phyloP scores from a whole-genome alignment of 2,797 vertebrate genomes.

The Antrozous pallidus region DNA sequence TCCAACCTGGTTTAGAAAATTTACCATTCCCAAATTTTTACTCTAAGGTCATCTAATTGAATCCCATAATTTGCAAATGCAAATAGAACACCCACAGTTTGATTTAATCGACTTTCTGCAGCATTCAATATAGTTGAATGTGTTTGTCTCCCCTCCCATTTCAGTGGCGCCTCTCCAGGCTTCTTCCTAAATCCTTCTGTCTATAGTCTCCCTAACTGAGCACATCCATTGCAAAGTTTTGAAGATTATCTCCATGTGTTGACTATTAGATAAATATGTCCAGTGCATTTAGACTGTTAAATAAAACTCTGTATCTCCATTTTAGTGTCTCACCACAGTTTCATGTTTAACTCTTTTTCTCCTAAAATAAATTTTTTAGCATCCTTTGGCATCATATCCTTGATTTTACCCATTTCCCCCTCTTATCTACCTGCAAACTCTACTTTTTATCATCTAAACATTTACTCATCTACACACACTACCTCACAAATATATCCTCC shows the following conservation, averaged over 20 bases:
- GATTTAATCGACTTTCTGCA: not conserved
- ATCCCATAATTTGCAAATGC: not conserved
- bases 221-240: not conserved
- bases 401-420: not conserved
- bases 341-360: not conserved
- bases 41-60: not conserved
- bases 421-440: not conserved
- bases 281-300: not conserved
- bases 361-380: not conserved
- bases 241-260: not conserved
- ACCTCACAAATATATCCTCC: not conserved
- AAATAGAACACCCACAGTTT: not conserved
- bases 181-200: not conserved
- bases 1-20: not conserved
- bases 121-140: not conserved
- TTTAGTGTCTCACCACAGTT: not conserved
- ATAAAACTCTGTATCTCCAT: not conserved
- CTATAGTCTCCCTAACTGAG: not conserved
- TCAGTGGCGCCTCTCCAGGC: not conserved
- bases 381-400: not conserved
- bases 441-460: not conserved
- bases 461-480: not conserved
- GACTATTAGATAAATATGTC: not conserved
- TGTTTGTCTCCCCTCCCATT: not conserved
- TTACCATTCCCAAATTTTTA: not conserved